Percentiles rank a stretch among this genome's conserved stretches.
phyloP scores from a whole-genome alignment of 2,113 vertebrate species.

The Cyphomyrus discorhynchus region DNA sequence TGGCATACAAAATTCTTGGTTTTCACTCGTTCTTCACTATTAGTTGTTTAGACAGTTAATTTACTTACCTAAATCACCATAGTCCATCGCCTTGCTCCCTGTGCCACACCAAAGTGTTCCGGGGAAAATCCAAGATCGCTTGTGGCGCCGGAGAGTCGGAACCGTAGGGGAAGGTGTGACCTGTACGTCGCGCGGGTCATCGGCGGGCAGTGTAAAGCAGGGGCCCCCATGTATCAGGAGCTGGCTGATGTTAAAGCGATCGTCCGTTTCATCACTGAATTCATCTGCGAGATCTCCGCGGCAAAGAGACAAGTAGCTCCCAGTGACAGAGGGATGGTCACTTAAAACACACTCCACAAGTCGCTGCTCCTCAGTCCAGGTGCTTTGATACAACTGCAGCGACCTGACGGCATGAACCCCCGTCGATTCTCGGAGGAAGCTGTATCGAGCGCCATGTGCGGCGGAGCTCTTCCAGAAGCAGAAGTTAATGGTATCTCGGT shows the following conservation, averaged over 20 bases:
- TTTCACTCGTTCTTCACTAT: not conserved
- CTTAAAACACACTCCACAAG: slow-evolving; percentile 53
- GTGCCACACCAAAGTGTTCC: slow-evolving; percentile 85
- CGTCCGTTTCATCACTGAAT: slow-evolving; percentile 29
- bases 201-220: slow-evolving; percentile 31
- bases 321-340: slow-evolving; percentile 33
- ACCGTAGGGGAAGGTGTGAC: too few relatives aligned
- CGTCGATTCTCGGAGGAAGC: slow-evolving; percentile 47
- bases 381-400: slow-evolving; percentile 50
- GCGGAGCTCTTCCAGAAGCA: slow-evolving; percentile 46
- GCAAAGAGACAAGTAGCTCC: slow-evolving; percentile 49
- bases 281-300: slow-evolving; percentile 17
- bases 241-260: slow-evolving; percentile 14
- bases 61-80: slow-evolving; percentile 64
- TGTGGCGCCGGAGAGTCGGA: slow-evolving; percentile 35
- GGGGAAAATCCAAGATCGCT: slow-evolving; percentile 71
- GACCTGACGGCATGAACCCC: not conserved
- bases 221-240: slow-evolving; percentile 25
- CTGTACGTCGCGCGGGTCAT: not conserved
- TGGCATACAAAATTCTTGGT: not conserved
- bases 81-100: slow-evolving; percentile 65
- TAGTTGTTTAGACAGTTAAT: not conserved
- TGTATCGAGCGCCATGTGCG: slow-evolving; percentile 36
- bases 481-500: slow-evolving; percentile 22
- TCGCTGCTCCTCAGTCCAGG: slow-evolving; percentile 48